phyloP scores from a whole-genome alignment of 2,888 invertebrate genomes.

The Apocheima hispidaria region DNA sequence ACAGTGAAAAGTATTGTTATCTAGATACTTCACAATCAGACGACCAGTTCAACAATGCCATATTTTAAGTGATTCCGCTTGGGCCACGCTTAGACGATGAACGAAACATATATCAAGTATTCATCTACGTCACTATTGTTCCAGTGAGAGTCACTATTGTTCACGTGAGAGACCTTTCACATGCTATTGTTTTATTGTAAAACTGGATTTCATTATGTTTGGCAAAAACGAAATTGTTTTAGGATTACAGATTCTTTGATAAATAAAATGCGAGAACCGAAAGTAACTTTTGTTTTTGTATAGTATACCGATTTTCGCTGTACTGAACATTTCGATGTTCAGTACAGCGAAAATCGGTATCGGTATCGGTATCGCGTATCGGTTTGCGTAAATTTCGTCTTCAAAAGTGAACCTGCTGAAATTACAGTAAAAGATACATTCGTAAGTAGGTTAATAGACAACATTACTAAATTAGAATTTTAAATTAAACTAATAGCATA shows the following conservation, averaged over 20 bases:
- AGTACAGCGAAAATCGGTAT: too few species aligned
- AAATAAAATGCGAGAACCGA: slow-evolving; percentile 4
- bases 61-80: neutral
- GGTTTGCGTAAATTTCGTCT: too few species aligned
- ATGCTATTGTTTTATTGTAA: slow-evolving; percentile 5
- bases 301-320: too few species aligned
- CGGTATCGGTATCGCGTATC: too few species aligned
- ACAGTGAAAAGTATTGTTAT: neutral
- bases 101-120: slow-evolving; percentile 5
- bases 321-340: neutral
- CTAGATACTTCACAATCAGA: neutral
- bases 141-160: neutral
- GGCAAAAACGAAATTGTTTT: slow-evolving; percentile 3
- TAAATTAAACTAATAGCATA: too few species aligned
- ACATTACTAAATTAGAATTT: neutral
- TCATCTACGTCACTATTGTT: slow-evolving; percentile 2
- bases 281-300: slow-evolving; percentile 1
- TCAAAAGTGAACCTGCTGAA: too few species aligned
- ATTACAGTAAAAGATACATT: neutral
- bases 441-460: neutral
- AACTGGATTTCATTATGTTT: neutral
- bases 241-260: neutral
- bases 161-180: neutral
- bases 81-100: neutral
- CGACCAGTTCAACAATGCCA: neutral